Conservation (phyloP, 2,888 invertebrate species). For the Dasysyrphus tricinctus region DNA sequence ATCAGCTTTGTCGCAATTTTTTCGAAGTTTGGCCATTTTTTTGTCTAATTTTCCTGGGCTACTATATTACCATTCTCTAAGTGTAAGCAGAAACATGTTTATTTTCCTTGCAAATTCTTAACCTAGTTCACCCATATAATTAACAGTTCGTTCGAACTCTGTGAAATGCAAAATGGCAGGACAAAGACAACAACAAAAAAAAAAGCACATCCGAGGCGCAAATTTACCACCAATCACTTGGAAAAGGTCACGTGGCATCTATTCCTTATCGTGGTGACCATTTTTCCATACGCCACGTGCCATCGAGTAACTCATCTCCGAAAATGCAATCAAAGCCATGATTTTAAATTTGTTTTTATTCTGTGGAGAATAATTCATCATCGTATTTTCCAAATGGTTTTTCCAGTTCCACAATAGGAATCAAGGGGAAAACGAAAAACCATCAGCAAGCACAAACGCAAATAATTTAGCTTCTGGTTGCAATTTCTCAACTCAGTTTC, state of each 20-base stretch:
- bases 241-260: slow-evolving; percentile 79
- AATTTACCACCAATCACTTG: slow-evolving; percentile 63
- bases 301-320: slow-evolving; percentile 67
- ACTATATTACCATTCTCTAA: background rate
- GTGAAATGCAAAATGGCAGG: slow-evolving; percentile 9
- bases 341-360: slow-evolving; percentile 74
- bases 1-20: too few relatives aligned
- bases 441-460: background rate
- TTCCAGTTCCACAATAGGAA: background rate
- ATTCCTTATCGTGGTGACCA: slow-evolving; percentile 83
- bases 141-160: background rate
- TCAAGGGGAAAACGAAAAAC: slow-evolving; percentile 13
- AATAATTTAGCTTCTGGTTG: slow-evolving; percentile 38
- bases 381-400: slow-evolving; percentile 50
- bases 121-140: slow-evolving; percentile 9
- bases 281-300: slow-evolving; percentile 82
- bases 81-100: background rate
- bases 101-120: slow-evolving; percentile 16
- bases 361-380: slow-evolving; percentile 67
- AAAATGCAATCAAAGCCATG: slow-evolving; percentile 63
- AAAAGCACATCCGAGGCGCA: slow-evolving; percentile 54
- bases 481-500: slow-evolving; percentile 52
- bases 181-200: slow-evolving; percentile 26
- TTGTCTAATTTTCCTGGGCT: too few relatives aligned
- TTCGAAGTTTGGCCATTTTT: too few relatives aligned